phyloP scores from a whole-genome alignment of 2,888 invertebrate genomes.

The Agrotis exclamationis region DNA sequence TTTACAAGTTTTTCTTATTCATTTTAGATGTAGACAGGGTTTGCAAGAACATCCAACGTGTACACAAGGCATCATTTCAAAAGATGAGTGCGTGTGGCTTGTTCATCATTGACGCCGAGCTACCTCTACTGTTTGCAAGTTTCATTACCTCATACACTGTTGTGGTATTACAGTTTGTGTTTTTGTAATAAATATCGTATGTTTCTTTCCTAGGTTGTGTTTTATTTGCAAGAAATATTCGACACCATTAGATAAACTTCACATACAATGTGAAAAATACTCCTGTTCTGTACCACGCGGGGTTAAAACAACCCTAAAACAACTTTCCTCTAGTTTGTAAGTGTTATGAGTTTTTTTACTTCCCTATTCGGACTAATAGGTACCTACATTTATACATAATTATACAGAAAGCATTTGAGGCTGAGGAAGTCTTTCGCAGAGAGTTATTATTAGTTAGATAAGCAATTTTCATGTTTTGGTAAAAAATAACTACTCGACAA shows the following conservation, averaged over 20 bases:
- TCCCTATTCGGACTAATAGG: no score
- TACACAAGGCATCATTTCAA: neutral
- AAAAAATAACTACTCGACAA: no score
- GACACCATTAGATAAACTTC: neutral
- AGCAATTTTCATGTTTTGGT: no score
- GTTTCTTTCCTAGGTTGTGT: neutral
- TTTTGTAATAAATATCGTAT: neutral
- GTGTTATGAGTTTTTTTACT: no score
- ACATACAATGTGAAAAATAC: no score
- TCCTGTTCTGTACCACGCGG: no score
- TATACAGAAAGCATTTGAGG: no score
- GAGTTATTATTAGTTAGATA: no score
- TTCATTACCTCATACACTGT: neutral
- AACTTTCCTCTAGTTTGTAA: no score
- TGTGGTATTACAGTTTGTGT: slow-evolving; percentile 1
- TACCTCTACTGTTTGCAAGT: neutral
- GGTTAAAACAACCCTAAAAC: no score
- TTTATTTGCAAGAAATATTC: neutral
- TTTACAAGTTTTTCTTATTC: neutral
- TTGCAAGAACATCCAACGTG: slow-evolving; percentile 1
- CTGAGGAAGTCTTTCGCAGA: no score
- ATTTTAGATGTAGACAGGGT: neutral
- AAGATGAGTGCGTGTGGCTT: neutral
- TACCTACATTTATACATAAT: no score
- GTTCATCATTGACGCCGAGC: slow-evolving; percentile 5